phyloP scores from a whole-genome alignment of 2,797 vertebrate genomes.

The Iguana delicatissima region DNA sequence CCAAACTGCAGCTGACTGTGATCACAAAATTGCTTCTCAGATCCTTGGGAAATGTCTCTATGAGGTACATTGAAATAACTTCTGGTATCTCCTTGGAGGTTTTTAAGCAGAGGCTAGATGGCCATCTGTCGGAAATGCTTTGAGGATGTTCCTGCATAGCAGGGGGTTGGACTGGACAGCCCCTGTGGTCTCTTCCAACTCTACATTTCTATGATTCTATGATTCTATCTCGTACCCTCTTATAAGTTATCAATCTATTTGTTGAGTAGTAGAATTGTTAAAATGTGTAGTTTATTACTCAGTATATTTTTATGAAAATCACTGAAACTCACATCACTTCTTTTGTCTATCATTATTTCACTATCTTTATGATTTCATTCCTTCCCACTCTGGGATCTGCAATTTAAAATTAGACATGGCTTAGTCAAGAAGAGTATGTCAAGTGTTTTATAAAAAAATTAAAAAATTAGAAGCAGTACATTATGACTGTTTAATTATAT shows the following conservation, averaged over 20 bases:
- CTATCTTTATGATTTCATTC: slow-evolving; percentile 34
- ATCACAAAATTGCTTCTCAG: slow-evolving; percentile 3
- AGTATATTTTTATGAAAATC: not conserved
- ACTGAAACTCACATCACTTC: slow-evolving; percentile 33
- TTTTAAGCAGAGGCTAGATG: no score
- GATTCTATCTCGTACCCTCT: not conserved
- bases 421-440: slow-evolving; percentile 36
- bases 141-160: no score
- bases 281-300: slow-evolving; percentile 30
- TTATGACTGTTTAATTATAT: slow-evolving; percentile 60
- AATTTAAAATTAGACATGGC: slow-evolving; percentile 62
- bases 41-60: not conserved
- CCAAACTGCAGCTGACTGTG: not conserved
- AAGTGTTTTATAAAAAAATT: slow-evolving; percentile 35
- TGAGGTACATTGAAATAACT: slow-evolving; percentile 27
- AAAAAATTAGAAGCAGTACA: no score
- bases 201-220: no score
- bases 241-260: slow-evolving; percentile 28
- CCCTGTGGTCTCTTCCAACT: no score
- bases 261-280: slow-evolving; percentile 41
- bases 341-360: slow-evolving; percentile 27
- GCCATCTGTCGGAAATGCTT: no score
- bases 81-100: no score
- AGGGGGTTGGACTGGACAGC: no score
- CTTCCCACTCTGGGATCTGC: slow-evolving; percentile 24